Evolutionary conservation across 2,888 invertebrate species (phyloP), one percentile per base, ranked within the genome.

Genomic region (Apamea anceps): DNA sequence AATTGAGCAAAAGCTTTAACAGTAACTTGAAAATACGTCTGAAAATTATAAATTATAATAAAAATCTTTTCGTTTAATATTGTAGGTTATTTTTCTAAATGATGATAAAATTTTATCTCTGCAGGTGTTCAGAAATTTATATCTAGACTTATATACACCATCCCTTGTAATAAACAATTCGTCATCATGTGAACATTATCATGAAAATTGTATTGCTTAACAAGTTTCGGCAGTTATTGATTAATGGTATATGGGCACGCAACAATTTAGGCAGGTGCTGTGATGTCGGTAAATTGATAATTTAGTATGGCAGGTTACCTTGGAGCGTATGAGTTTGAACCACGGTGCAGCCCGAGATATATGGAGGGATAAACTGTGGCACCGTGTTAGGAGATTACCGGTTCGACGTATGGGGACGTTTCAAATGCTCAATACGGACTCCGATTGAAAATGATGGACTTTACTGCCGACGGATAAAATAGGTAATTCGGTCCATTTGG

Each of bases 211-310:
- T 90, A 89, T 87, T 89, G 90, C 87, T 89, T 90, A 91, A 92
- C 90, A 92, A 92, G 91, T 93, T 93, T 93, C 92, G 93, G 92
- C 93, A 92, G 91, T 85, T 91, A 90, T 92, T 95, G 95, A 95
- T 95, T 94, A 94, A 95, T 94, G 91, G 90, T 82, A 77, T 82
- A 89, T 88, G 84, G 88, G 88, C 95, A 95, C 95, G 95, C 94
- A 93, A 92, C 95, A 93, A 93, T 95, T 93, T 94, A 89, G 92
- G 90, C 92, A 94, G 93, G 93, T 93, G 92, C 87, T 90, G 90
- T 85, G 88, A 90, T 92, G 91, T 90, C 87, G 89, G 90, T 91
- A 92, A 91, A 93, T 92, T 92, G 92, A 92, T 93, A 93, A 93
- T 93, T 91, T 92, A 94, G 90, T 91, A 77, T 84, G 82, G 84